Evolutionary conservation across 2,888 invertebrate species (phyloP), one percentile per base, ranked within the genome.

Genomic region (Tinea semifulvella): DNA sequence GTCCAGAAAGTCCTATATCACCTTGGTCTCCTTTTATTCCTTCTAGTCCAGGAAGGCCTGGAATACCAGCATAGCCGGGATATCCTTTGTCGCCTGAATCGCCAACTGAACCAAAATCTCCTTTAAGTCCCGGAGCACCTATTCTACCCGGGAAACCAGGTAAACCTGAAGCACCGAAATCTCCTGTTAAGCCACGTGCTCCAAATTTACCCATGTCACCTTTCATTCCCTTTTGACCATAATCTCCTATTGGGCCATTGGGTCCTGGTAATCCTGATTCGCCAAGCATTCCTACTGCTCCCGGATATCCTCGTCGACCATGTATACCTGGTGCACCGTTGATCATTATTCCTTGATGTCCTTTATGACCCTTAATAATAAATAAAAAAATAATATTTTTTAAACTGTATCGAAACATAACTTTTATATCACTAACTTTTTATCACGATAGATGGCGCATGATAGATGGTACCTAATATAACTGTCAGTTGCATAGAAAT

Each of bases 1-100:
- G 87, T 44, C 96, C 96, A 25, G 92, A 90, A 49, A 88, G 79
- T 49, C 97, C 96, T 49, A 60, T 65, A 10, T 68, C 64, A 27
- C 88, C 88, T 50, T 60, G 55, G 11, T 49, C 53, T 43, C 86
- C 87, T 68, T 84, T 66, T 11, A 49, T 53, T 44, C 86, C 87
- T 67, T 84, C 66, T 20, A 47, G 46, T 36, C 75, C 79, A 22
- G 47, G 53, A 35, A 60, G 61, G 45, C 81, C 82, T 6, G 61
- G 52, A 18, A 46, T 43, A 36, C 76, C 75, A 22, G 47, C 40
- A 10, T 46, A 36, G n/a, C 76, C 76, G 16, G 45, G 18, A 18
- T 20, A 13, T n/a, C 48, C 48, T 27, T 2, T 14, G 13, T 35
- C 14, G 6, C 45, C 49, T 11, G 13, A 10, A 6, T 10, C 10